Percentiles rank a stretch among this genome's conserved stretches.
These are phyloP conservation scores for Pyxicephalus adspersus DNA, from an alignment of 2,113 vertebrate genomes.

Conservation along the genomic window DNA sequence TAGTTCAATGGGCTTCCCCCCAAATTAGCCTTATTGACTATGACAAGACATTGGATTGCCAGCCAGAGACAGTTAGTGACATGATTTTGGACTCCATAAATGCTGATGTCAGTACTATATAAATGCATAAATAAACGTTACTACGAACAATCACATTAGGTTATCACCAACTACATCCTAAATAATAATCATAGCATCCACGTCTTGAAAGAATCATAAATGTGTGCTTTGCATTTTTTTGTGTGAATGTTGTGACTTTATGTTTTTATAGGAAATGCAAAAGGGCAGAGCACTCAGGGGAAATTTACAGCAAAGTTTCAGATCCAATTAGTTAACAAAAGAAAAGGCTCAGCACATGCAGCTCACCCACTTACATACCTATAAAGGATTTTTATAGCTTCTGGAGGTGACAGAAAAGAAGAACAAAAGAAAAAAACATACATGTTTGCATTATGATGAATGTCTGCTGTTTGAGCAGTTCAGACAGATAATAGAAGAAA, in stretches of 20 bases:
- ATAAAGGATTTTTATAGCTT: slow-evolving; percentile 11
- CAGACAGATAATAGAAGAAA: not conserved
- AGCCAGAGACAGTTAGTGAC: no score
- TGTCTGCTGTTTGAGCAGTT: not conserved
- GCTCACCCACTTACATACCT: slow-evolving; percentile 1
- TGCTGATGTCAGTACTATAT: no score
- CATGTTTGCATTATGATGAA: slow-evolving; percentile 17
- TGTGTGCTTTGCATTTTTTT: not conserved
- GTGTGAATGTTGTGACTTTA: not conserved
- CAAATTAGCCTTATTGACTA: no score
- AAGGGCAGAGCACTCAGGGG: not conserved
- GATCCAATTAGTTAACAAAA: slow-evolving; percentile 25
- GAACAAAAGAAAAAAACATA: not conserved
- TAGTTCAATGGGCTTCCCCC: no score
- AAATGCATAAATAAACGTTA: no score
- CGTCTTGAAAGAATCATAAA: not conserved
- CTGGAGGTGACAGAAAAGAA: not conserved
- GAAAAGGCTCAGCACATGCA: not conserved
- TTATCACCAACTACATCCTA: no score
- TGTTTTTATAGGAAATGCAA: not conserved
- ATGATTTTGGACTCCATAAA: no score
- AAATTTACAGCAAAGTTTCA: slow-evolving; percentile 21
- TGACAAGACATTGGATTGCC: no score
- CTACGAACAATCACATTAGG: no score
- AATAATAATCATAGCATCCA: no score